phyloP scores from a whole-genome alignment of 2,797 vertebrate genomes.

The Nannoperca obscura region DNA sequence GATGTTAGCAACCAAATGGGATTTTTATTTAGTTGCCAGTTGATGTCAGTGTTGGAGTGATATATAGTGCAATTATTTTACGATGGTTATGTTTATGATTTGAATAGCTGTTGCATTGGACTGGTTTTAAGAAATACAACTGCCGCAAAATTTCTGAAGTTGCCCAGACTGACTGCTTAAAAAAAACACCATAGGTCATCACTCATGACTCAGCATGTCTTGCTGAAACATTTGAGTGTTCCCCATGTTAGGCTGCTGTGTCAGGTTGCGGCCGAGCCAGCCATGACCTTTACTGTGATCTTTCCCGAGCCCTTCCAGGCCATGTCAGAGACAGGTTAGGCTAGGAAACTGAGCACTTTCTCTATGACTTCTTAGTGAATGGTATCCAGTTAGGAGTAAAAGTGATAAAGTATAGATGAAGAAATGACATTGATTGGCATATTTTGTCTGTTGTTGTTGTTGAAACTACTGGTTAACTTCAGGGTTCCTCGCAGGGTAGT shows the following conservation, averaged over 20 bases:
- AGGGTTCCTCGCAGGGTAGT: background rate
- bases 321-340: conserved; percentile 52
- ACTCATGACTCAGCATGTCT: background rate
- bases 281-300: conserved; percentile 65
- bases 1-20: background rate
- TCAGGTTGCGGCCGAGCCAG: conserved; percentile 43
- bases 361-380: too few species aligned
- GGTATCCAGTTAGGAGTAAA: background rate
- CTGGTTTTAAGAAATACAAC: background rate
- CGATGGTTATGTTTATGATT: background rate
- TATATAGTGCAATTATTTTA: background rate
- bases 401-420: background rate
- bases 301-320: conserved; percentile 53
- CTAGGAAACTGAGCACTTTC: conserved; percentile 38
- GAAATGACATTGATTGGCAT: background rate
- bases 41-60: background rate
- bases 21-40: background rate
- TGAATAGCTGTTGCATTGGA: too few species aligned
- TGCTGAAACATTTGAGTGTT: conserved; percentile 4
- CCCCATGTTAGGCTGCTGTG: background rate
- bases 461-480: background rate
- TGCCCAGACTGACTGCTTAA: background rate
- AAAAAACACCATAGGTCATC: conserved; percentile 5
- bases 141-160: background rate
- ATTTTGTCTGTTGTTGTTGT: background rate